Conservation (phyloP, 2,888 invertebrate genomes). For the Megalurothrips usitatus region DNA sequence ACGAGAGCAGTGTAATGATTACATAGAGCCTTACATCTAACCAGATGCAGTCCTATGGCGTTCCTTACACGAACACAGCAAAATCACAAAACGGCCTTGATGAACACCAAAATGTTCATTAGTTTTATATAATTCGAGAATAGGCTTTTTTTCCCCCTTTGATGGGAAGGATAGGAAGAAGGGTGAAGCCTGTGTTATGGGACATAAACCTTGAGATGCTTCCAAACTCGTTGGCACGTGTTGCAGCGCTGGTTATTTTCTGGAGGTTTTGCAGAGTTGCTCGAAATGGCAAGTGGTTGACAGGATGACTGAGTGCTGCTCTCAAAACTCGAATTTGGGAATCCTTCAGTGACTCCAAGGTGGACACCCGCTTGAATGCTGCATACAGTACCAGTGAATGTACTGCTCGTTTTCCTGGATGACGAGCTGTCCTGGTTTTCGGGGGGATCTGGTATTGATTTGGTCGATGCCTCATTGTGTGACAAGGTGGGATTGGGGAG, state of each 20-base stretch:
- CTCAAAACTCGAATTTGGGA: not conserved
- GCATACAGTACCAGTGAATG: not conserved
- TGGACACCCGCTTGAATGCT: not conserved
- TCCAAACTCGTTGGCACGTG: not conserved
- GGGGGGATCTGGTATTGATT: not conserved
- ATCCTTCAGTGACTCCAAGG: not conserved
- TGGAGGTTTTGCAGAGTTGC: not conserved
- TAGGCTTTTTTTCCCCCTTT: not conserved
- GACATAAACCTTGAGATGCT: constrained; percentile 13
- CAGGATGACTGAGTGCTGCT: not conserved
- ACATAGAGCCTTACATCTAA: constrained; percentile 23
- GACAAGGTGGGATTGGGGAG: not conserved
- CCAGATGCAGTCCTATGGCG: constrained; percentile 23
- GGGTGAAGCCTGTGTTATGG: not conserved
- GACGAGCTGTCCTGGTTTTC: not conserved
- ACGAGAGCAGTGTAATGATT: not conserved
- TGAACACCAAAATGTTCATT: constrained; percentile 7
- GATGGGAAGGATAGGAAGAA: too few species aligned
- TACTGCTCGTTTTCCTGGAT: not conserved
- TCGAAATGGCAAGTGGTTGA: not conserved
- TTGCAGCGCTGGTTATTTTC: not conserved
- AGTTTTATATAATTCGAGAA: not conserved
- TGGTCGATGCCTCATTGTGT: not conserved
- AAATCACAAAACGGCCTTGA: constrained; percentile 9
- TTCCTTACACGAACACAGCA: constrained; percentile 26